Base-by-base conservation (phyloP, 2,113 vertebrate species). In the Pseudopipra pipra region DNA sequence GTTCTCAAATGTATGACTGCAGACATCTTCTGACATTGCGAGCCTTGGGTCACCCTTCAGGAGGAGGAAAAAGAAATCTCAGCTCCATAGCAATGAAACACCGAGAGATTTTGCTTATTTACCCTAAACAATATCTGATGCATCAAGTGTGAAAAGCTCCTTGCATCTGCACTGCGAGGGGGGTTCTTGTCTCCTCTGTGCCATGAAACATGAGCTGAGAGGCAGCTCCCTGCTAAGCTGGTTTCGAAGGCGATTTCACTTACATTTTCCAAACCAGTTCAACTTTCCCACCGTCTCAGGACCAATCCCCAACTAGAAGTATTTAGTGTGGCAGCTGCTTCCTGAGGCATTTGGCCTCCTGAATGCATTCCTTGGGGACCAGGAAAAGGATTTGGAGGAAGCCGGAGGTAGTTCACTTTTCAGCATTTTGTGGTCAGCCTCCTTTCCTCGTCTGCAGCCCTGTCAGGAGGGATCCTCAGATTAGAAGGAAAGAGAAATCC, bases 321-420 rank as follows among this genome's bases (percentile, higher is more conserved):
- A 75, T 92, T 95, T 82, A 72, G 77, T 46, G 83, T 92, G 90
- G 85, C 95, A 96, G 95, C 95, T 96, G 95, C 88, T 97, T 96
- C 95, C 95, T 94, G 93, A 95, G 90, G 46, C 83, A 68, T 93
- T 93, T 96, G 88, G 92, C 90, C 83, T 95, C 61, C 65, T 78
- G 83, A 67, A 90, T 43, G 54, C 88, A 72, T 93, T 95, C 87
- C 90, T 96, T 49, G 84, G 92, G 90, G 95, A 66, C 46, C 51
- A 49, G 76, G 90, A 28, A 79, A 74, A 81, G 79, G 82, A 78
- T 88, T 54, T 85, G 75, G 65, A 90, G 79, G 79, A 90, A 90
- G 59, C 51, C 5, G 43, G 87, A 91, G 59, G 87, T 71, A 76
- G 82, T 63, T 93, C 10, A 8, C 65, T 94, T 90, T 35, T 72